Base-by-base conservation (phyloP, 2,113 vertebrate genomes). In the Oenanthe melanoleuca region DNA sequence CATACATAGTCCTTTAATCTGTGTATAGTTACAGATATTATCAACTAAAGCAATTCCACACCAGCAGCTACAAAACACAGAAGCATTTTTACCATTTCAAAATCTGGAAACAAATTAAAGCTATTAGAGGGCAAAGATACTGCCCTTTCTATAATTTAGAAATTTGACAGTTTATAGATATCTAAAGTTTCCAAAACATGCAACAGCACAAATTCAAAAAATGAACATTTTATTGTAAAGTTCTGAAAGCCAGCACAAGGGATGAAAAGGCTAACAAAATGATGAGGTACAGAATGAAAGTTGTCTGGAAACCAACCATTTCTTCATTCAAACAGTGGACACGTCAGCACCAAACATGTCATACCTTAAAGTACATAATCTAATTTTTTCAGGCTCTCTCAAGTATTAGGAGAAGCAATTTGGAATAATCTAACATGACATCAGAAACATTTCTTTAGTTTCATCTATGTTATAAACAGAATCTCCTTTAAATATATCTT, bases 161-260 rank as follows among this genome's bases (percentile, higher is more conserved):
- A 80, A 82, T 69, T 8, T 52, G 6, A 12, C 31, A 14, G 22
- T 29, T 75, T 60, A 53, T 16, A 86, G 45, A 86, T 80, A 82
- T 25, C 9, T 52, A 0, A 72, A 28, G 22, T 85, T 34, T 65
- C 22, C 49, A 29, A 67, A 71, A 75, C 15, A 57, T 0, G 0
- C 44, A 83, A 69, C 9, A 64, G 37, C 6, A 77, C 8, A 77
- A 26, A 45, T 47, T 53, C 63, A 17, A 73, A 86, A 92, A 92
- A 73, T 8, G 2, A 24, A 26, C 5, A 19, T 38, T 80, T 55
- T 61, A 64, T 69, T 57, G 44, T 23, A 22, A 86, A 72, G 18
- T 52, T 64, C 13, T 40, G 22, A 71, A 75, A 87, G 49, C 21
- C 34, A 77, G 28, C 8, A 24, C 11, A 86, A 53, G 9, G 12